Evolutionary conservation across 2,888 invertebrate species (phyloP).

Genomic region (Brachynemurus nebulosus): DNA sequence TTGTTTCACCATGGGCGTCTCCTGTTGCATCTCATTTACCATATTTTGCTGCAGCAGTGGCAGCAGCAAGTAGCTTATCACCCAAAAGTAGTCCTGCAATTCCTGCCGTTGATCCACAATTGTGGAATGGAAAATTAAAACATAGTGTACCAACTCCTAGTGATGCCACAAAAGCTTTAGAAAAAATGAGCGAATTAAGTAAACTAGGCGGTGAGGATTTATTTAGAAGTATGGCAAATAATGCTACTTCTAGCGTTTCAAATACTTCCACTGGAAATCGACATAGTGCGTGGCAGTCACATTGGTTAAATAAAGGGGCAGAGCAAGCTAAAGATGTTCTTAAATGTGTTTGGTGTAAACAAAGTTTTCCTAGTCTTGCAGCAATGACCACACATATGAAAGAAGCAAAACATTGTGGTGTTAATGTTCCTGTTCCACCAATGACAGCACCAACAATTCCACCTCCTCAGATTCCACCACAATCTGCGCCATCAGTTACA

Average conservation of each 20-base stretch:
- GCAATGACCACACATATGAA: slow-evolving; percentile 96
- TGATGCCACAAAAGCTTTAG: slow-evolving; percentile 76
- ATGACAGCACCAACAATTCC: slow-evolving; percentile 39
- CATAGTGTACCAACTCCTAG: slow-evolving; percentile 50
- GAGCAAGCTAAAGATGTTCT: slow-evolving; percentile 92
- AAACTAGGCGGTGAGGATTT: slow-evolving; percentile 69
- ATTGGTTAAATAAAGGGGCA: slow-evolving; percentile 93
- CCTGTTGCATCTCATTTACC: slow-evolving; percentile 62
- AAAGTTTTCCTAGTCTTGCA: slow-evolving; percentile 87
- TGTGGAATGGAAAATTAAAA: slow-evolving; percentile 73
- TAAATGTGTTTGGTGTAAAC: slow-evolving; percentile 97
- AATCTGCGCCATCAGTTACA: slow-evolving; percentile 30
- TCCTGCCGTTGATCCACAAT: slow-evolving; percentile 33
- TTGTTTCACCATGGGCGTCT: slow-evolving; percentile 64
- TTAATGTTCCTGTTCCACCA: slow-evolving; percentile 65
- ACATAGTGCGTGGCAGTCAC: slow-evolving; percentile 92
- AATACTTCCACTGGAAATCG: slow-evolving; percentile 44
- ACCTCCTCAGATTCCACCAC: slow-evolving; percentile 34
- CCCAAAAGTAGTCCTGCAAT: slow-evolving; percentile 36
- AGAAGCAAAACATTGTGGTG: slow-evolving; percentile 91
- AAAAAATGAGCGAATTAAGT: slow-evolving; percentile 84
- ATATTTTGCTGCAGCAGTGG: slow-evolving; percentile 65
- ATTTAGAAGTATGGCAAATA: slow-evolving; percentile 47
- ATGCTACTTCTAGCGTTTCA: slow-evolving; percentile 39
- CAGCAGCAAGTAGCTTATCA: slow-evolving; percentile 52